phyloP scores from a whole-genome alignment of 1,140 invertebrate genomes.

The Scaptomyza montana region DNA sequence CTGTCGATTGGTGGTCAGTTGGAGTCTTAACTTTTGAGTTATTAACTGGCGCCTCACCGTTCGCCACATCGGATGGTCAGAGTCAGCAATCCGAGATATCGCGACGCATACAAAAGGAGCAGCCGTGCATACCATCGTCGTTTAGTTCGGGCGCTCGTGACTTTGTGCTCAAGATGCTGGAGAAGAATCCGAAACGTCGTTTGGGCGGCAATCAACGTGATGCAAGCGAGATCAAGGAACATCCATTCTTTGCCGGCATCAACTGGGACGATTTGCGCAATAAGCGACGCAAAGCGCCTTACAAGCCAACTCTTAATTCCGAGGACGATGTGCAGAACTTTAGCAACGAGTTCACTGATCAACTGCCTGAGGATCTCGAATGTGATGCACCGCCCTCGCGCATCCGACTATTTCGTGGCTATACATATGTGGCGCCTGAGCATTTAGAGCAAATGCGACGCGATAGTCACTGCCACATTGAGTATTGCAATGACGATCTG shows the following conservation, averaged over 20 bases:
- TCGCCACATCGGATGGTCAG: conserved; percentile 96
- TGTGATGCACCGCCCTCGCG: conserved; percentile 92
- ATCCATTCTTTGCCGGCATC: conserved; percentile 92
- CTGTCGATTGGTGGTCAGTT: conserved; percentile 99
- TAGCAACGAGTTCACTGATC: conserved; percentile 97
- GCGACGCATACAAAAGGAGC: conserved; percentile 92
- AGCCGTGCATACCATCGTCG: conserved; percentile 92
- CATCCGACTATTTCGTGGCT: conserved; percentile 95
- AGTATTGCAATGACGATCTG: conserved; percentile 67
- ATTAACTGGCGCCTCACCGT: conserved; percentile 98
- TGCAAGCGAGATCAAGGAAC: conserved; percentile 93
- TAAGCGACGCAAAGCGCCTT: conserved; percentile 91
- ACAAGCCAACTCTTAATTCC: conserved; percentile 91
- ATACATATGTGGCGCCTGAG: conserved; percentile 97
- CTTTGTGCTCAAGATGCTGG: conserved; percentile 89
- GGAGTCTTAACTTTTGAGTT: conserved; percentile 98
- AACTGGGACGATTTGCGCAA: conserved; percentile 91
- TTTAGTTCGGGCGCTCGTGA: conserved; percentile 86
- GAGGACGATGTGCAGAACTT: conserved; percentile 98
- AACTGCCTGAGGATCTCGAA: conserved; percentile 95
- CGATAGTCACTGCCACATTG: conserved; percentile 58
- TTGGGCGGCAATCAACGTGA: conserved; percentile 92
- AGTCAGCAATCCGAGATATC: conserved; percentile 98
- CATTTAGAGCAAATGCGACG: conserved; percentile 77
- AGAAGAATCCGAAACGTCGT: conserved; percentile 94